Conservation (phyloP, 64 coral and sea anemone genomes). For the Pachyseris speciosa region DNA sequence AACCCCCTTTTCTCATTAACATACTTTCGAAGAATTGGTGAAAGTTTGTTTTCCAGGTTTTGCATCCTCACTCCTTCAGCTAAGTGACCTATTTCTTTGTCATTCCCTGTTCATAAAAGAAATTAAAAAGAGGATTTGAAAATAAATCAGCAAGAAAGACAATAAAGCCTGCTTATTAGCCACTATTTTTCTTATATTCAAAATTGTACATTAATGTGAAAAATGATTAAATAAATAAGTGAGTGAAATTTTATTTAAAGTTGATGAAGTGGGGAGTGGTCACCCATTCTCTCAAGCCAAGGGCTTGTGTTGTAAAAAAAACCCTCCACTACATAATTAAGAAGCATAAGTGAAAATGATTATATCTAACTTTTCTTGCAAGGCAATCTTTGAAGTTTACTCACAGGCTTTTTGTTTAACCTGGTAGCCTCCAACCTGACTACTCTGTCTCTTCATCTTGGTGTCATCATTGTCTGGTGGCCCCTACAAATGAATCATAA, state of each 20-base stretch:
- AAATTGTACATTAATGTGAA: no score
- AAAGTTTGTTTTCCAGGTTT: slow-evolving; percentile 80
- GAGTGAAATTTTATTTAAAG: no score
- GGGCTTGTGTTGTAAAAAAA: no score
- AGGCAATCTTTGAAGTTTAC: not conserved
- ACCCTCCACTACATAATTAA: no score
- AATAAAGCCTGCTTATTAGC: no score
- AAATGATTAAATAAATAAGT: no score
- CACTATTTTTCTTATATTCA: no score
- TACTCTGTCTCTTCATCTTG: slow-evolving; percentile 26
- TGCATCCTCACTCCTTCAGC: slow-evolving; percentile 89
- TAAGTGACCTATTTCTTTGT: slow-evolving; percentile 67
- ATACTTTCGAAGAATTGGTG: slow-evolving; percentile 76
- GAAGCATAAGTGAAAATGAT: no score
- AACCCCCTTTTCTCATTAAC: not conserved
- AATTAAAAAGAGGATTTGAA: not conserved
- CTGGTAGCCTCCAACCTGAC: slow-evolving; percentile 63
- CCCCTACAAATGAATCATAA: slow-evolving; percentile 70
- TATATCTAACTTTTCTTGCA: no score
- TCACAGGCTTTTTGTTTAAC: slow-evolving; percentile 57
- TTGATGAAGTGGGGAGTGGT: no score
- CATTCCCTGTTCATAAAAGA: slow-evolving; percentile 52
- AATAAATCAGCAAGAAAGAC: not conserved
- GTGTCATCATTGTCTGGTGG: slow-evolving; percentile 82
- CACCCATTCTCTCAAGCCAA: no score